Evolutionary conservation across 1,140 invertebrate species (phyloP).

Genomic region (Anthonomus grandis): DNA sequence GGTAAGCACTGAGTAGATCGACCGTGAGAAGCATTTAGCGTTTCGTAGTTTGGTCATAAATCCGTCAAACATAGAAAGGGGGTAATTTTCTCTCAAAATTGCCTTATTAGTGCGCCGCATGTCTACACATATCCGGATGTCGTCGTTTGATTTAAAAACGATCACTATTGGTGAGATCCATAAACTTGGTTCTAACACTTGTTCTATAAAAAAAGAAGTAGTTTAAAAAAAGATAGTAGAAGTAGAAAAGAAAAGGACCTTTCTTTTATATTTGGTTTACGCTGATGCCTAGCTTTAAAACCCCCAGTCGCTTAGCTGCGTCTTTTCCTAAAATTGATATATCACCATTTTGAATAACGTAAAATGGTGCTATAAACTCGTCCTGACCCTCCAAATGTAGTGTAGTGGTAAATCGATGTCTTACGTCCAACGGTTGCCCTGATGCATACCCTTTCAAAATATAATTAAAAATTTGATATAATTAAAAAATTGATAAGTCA

Average conservation of each 20-base stretch:
- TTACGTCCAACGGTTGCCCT: background rate
- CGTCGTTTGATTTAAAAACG: conserved; percentile 23
- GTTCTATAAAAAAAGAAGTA: no score
- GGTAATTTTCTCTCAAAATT: conserved; percentile 33
- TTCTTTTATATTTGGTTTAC: background rate
- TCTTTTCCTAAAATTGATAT: conserved; percentile 22
- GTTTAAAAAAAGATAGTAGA: no score
- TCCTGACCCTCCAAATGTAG: background rate
- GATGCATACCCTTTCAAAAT: conserved; percentile 7
- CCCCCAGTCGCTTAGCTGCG: conserved; percentile 14
- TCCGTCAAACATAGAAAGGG: conserved; percentile 36
- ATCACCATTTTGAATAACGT: conserved; percentile 16
- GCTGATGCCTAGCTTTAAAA: conserved; percentile 18
- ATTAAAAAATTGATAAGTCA: background rate
- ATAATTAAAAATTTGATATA: background rate
- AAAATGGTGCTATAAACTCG: conserved; percentile 15
- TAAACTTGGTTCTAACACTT: conserved; percentile 24
- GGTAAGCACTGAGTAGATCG: conserved; percentile 35
- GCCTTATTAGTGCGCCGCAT: conserved; percentile 36
- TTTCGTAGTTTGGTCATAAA: conserved; percentile 28
- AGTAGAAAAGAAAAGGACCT: conserved; percentile 23
- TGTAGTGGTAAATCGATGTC: conserved; percentile 5
- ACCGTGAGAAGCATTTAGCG: conserved; percentile 30
- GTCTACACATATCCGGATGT: conserved; percentile 32
- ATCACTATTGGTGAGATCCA: conserved; percentile 34